Evolutionary conservation across 1,140 invertebrate genomes (phyloP), one percentile per base, ranked within the genome.

Genomic region (Acromyrmex heyeri): DNA sequence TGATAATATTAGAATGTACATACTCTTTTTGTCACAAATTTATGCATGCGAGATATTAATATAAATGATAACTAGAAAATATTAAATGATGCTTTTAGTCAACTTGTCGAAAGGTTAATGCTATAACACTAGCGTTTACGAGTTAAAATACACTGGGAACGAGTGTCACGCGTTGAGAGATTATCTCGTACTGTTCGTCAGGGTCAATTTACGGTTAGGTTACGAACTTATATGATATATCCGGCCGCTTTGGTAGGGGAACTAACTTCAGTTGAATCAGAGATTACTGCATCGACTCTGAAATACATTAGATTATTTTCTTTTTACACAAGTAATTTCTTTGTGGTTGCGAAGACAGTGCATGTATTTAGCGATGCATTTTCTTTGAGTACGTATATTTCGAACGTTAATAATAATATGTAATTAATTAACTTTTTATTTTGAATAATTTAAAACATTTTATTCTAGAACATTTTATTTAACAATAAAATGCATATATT

Each of bases 151-250:
- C 5, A 30, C 44, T 48, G 24, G 7, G n/a, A 65, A 12, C 10
- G 34, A 62, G 6, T 14, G 75, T 50, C n/a, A 7, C 34, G n/a
- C 48, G 27, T 21, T 34, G 27, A 18, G n/a, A 57, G 5, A 24
- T 24, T 69, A 69, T 81, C 27, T 69, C n/a, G n/a, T 34, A 55
- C 48, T 24, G 27, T n/a, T 65, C 24, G n/a, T 34, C 14, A 4
- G 12, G 38, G 76, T 78, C 77, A 81, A 69, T 79, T 79, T n/a
- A n/a, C n/a, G n/a, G n/a, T n/a, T n/a, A n/a, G n/a, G 16, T 77
- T 16, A 8, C 8, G 14, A 8, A 18, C 8, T 81, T 81, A 55
- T 79, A 67, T 21, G n/a, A 0, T 24, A n/a, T 30, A 59, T 79
- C 64, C 62, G 64, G 14, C 34, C n/a, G 30, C 14, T 6, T 0